A percentile compares a stretch with the other conserved stretches of the same genome.
These are phyloP conservation scores for Aplodontia rufa DNA, from an alignment of 2,113 vertebrate genomes.

Conservation along the genomic window DNA sequence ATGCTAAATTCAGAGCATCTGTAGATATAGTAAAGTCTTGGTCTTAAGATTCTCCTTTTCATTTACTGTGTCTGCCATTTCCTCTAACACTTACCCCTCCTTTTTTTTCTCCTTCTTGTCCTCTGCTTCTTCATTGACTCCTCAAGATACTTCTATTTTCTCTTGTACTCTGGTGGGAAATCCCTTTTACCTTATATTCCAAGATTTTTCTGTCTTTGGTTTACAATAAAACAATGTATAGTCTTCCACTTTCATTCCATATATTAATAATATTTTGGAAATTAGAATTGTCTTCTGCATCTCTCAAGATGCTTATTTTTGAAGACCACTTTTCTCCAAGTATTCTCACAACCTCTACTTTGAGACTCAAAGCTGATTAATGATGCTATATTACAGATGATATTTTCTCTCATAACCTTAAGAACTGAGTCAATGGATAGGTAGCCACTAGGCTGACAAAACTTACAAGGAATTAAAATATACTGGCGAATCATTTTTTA, in stretches of 20 bases:
- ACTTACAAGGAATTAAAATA: background rate
- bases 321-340: background rate
- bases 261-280: background rate
- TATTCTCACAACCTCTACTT: background rate
- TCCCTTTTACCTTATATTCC: background rate
- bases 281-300: background rate
- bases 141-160: background rate
- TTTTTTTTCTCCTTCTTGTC: background rate
- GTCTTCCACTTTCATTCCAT: background rate
- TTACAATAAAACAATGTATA: background rate
- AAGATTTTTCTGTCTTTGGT: background rate
- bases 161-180: background rate
- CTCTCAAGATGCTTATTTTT: background rate
- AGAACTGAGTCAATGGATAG: background rate
- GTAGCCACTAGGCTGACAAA: background rate
- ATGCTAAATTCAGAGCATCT: background rate
- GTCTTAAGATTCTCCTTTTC: background rate
- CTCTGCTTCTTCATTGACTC: background rate
- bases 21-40: background rate
- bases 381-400: background rate
- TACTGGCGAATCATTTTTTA: background rate
- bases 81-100: too few relatives aligned
- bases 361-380: background rate
- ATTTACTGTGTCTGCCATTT: background rate
- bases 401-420: background rate